Conservation (phyloP, 2,797 vertebrate genomes). For the Bufotes viridis region DNA sequence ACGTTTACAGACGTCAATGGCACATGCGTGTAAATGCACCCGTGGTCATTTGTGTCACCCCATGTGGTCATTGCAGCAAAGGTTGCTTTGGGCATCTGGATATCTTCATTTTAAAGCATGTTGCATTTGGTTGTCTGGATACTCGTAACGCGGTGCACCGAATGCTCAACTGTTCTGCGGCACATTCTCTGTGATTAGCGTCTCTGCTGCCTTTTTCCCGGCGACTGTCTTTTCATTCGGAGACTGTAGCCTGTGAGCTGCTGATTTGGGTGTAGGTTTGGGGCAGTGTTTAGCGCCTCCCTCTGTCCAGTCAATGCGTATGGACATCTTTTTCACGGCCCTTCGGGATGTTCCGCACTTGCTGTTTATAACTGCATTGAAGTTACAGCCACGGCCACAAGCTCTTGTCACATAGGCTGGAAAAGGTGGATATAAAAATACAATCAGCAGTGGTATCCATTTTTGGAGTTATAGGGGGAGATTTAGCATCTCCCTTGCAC, state of each 20-base stretch:
- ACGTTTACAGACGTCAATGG: neutral
- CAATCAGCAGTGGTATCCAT: neutral
- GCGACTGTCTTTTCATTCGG: conserved; percentile 11
- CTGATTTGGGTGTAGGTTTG: neutral
- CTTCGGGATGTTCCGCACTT: conserved; percentile 59
- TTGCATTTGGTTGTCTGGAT: neutral
- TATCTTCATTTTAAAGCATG: neutral
- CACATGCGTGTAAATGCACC: neutral
- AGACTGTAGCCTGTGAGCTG: conserved; percentile 21
- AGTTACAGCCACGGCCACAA: conserved; percentile 60
- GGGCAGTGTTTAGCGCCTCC: conserved; percentile 34
- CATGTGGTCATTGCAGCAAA: neutral
- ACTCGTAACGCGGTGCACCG: neutral
- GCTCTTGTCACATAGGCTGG: conserved; percentile 57
- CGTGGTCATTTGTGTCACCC: neutral
- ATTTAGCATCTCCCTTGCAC: no score
- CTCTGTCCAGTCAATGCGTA: conserved; percentile 63
- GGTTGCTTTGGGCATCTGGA: neutral
- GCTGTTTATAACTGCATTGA: conserved; percentile 64
- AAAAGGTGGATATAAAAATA: neutral
- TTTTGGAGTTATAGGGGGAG: no score
- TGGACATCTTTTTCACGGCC: conserved; percentile 62
- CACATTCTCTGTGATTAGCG: neutral
- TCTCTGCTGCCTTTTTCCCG: conserved; percentile 4
- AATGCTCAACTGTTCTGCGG: conserved; percentile 32